These are phyloP conservation scores for Hesperia comma DNA, from an alignment of 2,888 invertebrate species.

Conservation along the genomic window DNA sequence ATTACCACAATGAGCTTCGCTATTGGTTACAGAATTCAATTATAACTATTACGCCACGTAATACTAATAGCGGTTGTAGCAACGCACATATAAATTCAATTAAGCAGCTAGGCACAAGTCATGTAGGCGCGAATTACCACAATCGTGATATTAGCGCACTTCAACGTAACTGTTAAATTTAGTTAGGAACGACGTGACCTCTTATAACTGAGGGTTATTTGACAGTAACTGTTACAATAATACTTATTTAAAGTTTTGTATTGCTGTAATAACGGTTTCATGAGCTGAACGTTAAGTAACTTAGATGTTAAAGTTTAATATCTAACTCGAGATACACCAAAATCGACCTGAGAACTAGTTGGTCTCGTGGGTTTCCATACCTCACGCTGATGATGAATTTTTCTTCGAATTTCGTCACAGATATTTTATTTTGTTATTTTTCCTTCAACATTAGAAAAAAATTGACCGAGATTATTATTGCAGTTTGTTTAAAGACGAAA, in stretches of 20 bases:
- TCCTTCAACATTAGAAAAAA: too few relatives aligned
- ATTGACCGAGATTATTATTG: too few relatives aligned
- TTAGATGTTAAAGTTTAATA: too few relatives aligned
- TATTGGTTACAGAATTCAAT: slow-evolving; percentile 1
- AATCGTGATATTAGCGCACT: slow-evolving; percentile 21
- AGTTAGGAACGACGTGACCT: slow-evolving; percentile 6
- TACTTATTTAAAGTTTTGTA: not conserved
- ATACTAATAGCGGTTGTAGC: slow-evolving; percentile 6
- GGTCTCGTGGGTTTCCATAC: too few relatives aligned
- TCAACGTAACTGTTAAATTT: slow-evolving; percentile 17
- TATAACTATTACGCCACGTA: slow-evolving; percentile 3
- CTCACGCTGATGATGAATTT: too few relatives aligned
- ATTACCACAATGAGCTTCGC: not conserved
- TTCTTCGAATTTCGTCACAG: too few relatives aligned
- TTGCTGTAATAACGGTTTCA: not conserved
- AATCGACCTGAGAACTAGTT: too few relatives aligned
- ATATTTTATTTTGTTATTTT: too few relatives aligned
- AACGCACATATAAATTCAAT: slow-evolving; percentile 18
- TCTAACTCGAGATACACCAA: too few relatives aligned
- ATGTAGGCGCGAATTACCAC: slow-evolving; percentile 15
- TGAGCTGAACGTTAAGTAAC: not conserved
- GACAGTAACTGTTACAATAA: not conserved
- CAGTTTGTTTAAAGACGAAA: too few relatives aligned
- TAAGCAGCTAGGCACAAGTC: slow-evolving; percentile 2
- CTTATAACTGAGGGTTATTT: not conserved